Evolutionary conservation across 2,888 invertebrate species (phyloP).

Genomic region (Chrysolina americana): DNA sequence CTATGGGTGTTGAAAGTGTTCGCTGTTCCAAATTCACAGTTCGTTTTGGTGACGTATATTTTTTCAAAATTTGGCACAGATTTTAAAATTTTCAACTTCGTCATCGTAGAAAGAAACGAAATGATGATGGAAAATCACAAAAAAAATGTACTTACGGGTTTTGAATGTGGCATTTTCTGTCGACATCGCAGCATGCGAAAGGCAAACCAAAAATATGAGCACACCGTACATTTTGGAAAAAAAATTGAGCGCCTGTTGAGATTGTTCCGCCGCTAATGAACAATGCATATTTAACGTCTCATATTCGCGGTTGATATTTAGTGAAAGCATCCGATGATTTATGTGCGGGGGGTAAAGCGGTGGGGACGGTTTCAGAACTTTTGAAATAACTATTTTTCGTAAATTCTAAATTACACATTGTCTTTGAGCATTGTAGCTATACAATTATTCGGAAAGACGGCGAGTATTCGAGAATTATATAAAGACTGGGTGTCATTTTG

Average conservation of each 20-base stretch:
- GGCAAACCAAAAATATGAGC: slow-evolving; percentile 9
- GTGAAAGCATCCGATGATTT: slow-evolving; percentile 34
- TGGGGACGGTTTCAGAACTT: slow-evolving; percentile 12
- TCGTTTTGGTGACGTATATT: no score
- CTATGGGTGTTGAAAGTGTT: no score
- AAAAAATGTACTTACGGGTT: slow-evolving; percentile 23
- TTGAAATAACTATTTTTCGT: slow-evolving; percentile 23
- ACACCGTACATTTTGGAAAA: slow-evolving; percentile 25
- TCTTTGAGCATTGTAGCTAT: slow-evolving; percentile 12
- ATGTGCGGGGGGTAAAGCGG: slow-evolving; percentile 12
- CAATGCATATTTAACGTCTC: slow-evolving; percentile 21
- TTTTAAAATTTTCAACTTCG: no score
- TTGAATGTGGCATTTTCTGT: slow-evolving; percentile 16
- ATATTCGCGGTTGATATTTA: slow-evolving; percentile 22
- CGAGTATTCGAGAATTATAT: slow-evolving; percentile 18
- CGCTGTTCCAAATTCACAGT: no score
- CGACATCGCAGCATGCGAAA: slow-evolving; percentile 9
- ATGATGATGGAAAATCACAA: neutral
- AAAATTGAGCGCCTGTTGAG: slow-evolving; percentile 10
- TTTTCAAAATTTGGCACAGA: no score
- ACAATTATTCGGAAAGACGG: slow-evolving; percentile 16
- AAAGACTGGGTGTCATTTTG: slow-evolving; percentile 16
- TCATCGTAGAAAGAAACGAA: neutral
- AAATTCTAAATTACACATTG: slow-evolving; percentile 20
- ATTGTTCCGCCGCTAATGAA: slow-evolving; percentile 1